Evolutionary conservation across 64 coral and sea anemone species (phyloP).

Genomic region (Pachyseris speciosa): DNA sequence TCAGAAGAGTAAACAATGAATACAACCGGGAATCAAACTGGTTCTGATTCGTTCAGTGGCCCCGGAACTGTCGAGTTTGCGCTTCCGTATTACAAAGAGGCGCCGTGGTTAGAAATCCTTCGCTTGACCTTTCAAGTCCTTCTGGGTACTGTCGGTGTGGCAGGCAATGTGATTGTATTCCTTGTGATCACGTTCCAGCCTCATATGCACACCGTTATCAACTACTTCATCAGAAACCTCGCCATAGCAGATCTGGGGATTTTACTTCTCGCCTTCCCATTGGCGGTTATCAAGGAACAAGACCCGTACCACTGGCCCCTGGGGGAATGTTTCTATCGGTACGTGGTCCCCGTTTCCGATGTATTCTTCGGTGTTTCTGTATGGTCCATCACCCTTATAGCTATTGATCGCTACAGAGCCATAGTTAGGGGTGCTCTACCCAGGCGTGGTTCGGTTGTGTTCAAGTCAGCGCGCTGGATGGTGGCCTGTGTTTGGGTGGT

Average conservation of each 20-base stretch:
- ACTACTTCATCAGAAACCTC: conserved; percentile 73
- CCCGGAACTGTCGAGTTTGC: background rate
- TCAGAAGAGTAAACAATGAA: conserved; percentile 5
- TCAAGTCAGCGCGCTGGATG: conserved; percentile 19
- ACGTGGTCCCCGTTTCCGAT: conserved; percentile 62
- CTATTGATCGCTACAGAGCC: conserved; percentile 73
- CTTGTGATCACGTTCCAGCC: conserved; percentile 46
- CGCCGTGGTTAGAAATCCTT: conserved; percentile 8
- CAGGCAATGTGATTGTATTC: conserved; percentile 76
- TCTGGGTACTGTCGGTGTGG: conserved; percentile 66
- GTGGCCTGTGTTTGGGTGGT: conserved; percentile 38
- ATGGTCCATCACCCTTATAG: conserved; percentile 83
- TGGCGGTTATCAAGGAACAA: conserved; percentile 68
- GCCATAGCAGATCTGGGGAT: conserved; percentile 83
- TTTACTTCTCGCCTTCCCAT: conserved; percentile 66
- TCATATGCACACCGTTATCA: conserved; percentile 51
- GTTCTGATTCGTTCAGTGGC: background rate
- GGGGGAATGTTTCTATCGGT: conserved; percentile 67
- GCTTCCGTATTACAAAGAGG: conserved; percentile 2
- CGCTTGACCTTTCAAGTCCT: conserved; percentile 46
- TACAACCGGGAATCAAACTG: background rate
- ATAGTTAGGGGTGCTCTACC: conserved; percentile 48
- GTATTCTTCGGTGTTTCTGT: conserved; percentile 80
- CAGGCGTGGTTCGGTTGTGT: background rate
- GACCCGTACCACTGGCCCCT: conserved; percentile 63